Base-by-base conservation (phyloP, 2,888 invertebrate species). In the Ischnura elegans region DNA sequence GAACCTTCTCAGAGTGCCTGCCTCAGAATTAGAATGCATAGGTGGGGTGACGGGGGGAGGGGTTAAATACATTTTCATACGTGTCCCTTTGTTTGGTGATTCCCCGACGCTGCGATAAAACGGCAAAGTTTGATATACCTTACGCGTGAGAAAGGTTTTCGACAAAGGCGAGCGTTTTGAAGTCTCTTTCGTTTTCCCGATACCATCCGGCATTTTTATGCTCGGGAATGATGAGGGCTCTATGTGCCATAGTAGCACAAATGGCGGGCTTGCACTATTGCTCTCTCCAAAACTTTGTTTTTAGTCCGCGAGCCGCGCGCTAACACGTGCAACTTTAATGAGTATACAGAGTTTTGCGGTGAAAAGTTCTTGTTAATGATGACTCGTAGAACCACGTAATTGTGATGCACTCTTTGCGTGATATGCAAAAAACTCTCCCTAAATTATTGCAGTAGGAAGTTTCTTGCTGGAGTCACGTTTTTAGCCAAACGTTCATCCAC, bases 321-420 rank as follows among this genome's bases (percentile, higher is more conserved):
- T n/a, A 61, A 61, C 61, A 10, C 76, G 76, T 36, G 76, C 76
- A 76, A 76, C 76, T 76, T 76, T 76, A 76, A 76, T 76, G 76
- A 76, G 76, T 36, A 3, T 76, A 76, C 76, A 76, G 76, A 36
- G 76, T 29, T 76, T 29, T 76, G 76, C 36, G 76, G 76, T 16
- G 76, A 36, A 76, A 36, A 76, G 76, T 76, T 76, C 76, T 76
- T 29, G 76, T 76, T 76, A 76, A 76, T 76, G 76, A 76, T 36
- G 76, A 76, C 76, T 76, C 76, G 29, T 16, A 76, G 36, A 36
- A n/a, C 36, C 76, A 36, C 76, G 76, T 76, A 10, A 76, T 36
- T 76, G 76, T 36, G 36, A 29, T 76, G 76, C 76, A 36, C 36
- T 29, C 36, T 76, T 76, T 13, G 76, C 25, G 76, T 36, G 76